Conservation (phyloP, 2,113 vertebrate genomes). For the Macaca mulatta region DNA sequence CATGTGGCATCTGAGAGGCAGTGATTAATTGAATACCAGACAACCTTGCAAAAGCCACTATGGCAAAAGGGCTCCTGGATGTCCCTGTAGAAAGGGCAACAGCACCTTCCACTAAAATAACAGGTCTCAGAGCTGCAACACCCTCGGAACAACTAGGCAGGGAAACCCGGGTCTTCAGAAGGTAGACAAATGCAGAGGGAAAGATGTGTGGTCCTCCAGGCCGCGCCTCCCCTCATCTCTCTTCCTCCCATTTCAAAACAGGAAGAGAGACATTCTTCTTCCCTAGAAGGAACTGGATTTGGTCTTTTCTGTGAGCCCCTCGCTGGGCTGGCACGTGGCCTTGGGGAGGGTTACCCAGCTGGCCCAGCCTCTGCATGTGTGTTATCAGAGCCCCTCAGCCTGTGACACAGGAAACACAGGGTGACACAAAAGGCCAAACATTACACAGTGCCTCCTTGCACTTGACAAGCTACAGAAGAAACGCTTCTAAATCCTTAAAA, state of each 20-base stretch:
- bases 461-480: neutral
- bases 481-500: neutral
- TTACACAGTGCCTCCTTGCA: neutral
- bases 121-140: neutral
- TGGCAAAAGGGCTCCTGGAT: no score
- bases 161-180: neutral
- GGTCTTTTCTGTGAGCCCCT: neutral
- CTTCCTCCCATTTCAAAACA: neutral
- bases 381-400: neutral
- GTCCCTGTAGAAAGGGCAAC: neutral
- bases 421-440: neutral
- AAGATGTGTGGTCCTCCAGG: neutral
- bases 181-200: neutral
- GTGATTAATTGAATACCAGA: neutral
- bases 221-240: no score
- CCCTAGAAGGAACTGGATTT: neutral
- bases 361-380: neutral
- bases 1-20: neutral
- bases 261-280: neutral
- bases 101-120: neutral
- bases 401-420: neutral
- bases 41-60: neutral
- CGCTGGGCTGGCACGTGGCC: accelerated
- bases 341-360: neutral
- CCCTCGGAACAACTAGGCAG: accelerated